Percentiles rank a stretch among this genome's conserved stretches.
These are phyloP conservation scores for Campylorhamphus procurvoides DNA, from an alignment of 2,113 vertebrate species.

Conservation along the genomic window DNA sequence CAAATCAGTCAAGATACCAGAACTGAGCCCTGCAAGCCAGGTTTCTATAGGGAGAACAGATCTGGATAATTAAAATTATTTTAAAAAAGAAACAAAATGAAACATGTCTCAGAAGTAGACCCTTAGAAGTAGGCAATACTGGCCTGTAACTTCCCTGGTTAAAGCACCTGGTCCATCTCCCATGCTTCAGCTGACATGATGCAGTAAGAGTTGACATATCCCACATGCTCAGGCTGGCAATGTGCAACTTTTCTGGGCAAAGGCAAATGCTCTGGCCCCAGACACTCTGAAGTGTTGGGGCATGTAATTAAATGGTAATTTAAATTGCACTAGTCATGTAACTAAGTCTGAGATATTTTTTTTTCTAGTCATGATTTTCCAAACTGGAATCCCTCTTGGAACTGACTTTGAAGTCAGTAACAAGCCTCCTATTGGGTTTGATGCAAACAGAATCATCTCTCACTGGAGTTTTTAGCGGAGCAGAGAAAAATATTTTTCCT, in stretches of 20 bases:
- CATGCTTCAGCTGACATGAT: background rate
- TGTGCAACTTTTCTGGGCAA: background rate
- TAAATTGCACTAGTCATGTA: background rate
- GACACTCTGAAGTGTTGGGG: background rate
- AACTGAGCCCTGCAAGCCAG: background rate
- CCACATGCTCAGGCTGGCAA: background rate
- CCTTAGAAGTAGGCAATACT: too few species aligned
- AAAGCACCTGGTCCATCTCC: background rate
- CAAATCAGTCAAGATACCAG: background rate
- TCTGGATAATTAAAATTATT: background rate
- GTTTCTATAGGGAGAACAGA: background rate
- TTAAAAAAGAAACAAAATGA: background rate
- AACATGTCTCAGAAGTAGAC: background rate
- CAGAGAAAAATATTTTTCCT: constrained; percentile 42
- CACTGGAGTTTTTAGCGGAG: background rate
- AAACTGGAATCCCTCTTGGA: background rate
- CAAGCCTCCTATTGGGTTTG: background rate
- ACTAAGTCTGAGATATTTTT: background rate
- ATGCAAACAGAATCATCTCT: constrained; percentile 15
- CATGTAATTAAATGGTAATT: background rate
- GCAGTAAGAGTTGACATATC: background rate
- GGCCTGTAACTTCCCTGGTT: background rate
- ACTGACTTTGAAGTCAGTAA: constrained; percentile 36
- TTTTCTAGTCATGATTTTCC: background rate
- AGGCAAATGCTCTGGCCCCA: background rate